Evolutionary conservation across 1,140 invertebrate species (phyloP), one percentile per base, ranked within the genome.

Genomic region (Tribolium madens): DNA sequence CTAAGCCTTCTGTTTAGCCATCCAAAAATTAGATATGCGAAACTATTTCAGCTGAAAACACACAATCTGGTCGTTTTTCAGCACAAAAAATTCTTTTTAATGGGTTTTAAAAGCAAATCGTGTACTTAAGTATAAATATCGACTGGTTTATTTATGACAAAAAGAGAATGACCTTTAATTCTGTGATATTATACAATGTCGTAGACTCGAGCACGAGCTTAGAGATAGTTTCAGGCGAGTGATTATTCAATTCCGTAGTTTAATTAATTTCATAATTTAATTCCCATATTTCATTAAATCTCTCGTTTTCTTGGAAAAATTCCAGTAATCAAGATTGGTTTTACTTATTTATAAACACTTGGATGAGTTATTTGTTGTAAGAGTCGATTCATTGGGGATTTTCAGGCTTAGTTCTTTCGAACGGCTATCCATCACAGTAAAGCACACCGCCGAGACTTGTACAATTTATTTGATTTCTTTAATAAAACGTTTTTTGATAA

Each of bases 381-480:
- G 12, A 12, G 9, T 9, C 57, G 57, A 57, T 64, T 64, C 57
- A 64, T 64, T 64, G 36, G 57, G 57, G 57, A 64, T 64, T 64
- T 64, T 64, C 26, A 14, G 57, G 26, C 36, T 64, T 64, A 64
- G 10, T 64, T 33, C 26, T 64, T 64, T 33, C 26, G 57, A 14
- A 33, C 57, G 26, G 10, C 21, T 26, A 64, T 64, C 57, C 57
- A 64, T 64, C 57, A 64, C 57, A 3, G 57, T 64, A 64, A 64
- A 64, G 57, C 57, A 64, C 57, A 64, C 57, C 57, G 26, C 26
- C 21, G 57, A 64, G 57, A 33, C 57, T 33, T n/a, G 57, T 64
- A 64, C 57, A 64, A 64, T 64, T 64, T 64, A 64, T 64, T 64
- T 33, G 57, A 33, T 64, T 64, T 64, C 57, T 64, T 64, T 64